phyloP scores from a whole-genome alignment of 2,888 invertebrate genomes.

The Euplagia quadripunctaria region DNA sequence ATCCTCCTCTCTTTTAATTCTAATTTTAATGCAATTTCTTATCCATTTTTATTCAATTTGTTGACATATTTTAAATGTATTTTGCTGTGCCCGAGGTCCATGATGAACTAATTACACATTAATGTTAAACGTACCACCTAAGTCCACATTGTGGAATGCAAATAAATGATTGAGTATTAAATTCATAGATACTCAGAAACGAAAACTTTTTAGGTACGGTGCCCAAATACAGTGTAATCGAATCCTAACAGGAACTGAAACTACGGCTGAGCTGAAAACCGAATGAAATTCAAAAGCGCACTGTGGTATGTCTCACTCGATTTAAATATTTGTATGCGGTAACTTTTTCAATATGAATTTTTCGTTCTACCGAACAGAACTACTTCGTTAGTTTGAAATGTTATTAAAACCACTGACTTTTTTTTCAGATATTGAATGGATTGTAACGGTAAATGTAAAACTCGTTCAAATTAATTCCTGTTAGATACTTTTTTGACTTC shows the following conservation, averaged over 20 bases:
- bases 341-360: constrained; percentile 56
- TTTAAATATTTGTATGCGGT: constrained; percentile 65
- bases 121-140: no score
- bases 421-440: constrained; percentile 13
- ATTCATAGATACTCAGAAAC: background rate
- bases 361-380: constrained; percentile 29
- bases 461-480: background rate
- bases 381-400: constrained; percentile 32
- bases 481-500: background rate
- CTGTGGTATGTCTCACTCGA: constrained; percentile 61
- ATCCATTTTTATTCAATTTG: no score
- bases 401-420: constrained; percentile 24
- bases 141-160: no score
- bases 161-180: no score
- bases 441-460: constrained; percentile 2
- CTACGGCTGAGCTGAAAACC: constrained; percentile 48
- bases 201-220: background rate
- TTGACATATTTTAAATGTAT: no score
- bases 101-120: no score
- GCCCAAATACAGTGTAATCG: constrained; percentile 19
- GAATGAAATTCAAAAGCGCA: constrained; percentile 69
- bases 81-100: no score
- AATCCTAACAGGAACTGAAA: constrained; percentile 40
- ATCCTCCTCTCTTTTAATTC: no score
- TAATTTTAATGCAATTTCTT: no score